Conservation (phyloP, 2,888 invertebrate genomes). For the Drosophila rellima region DNA sequence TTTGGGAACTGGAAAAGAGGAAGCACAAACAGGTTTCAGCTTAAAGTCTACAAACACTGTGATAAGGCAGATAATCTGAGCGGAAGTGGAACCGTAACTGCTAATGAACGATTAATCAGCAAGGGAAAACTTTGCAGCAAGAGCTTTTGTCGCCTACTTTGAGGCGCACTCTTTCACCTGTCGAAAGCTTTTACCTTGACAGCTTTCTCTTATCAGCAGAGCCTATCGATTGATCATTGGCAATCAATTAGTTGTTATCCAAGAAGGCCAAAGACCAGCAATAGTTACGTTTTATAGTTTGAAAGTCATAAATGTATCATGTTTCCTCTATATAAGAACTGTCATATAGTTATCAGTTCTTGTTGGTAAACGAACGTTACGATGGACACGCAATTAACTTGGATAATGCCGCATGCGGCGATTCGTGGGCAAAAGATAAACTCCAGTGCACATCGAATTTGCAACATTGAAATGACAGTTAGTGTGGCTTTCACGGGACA, state of each 20-base stretch:
- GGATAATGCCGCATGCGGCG: background rate
- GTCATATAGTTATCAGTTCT: background rate
- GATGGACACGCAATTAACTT: background rate
- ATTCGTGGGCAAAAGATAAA: constrained; percentile 40
- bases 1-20: constrained; percentile 11
- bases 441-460: constrained; percentile 46
- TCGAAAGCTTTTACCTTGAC: constrained; percentile 11
- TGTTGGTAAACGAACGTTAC: background rate
- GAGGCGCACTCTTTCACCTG: constrained; percentile 23
- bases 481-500: constrained; percentile 67
- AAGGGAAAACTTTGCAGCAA: constrained; percentile 8
- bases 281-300: constrained; percentile 17
- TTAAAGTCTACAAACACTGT: constrained; percentile 23
- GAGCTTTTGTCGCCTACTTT: constrained; percentile 37
- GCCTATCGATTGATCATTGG: constrained; percentile 40
- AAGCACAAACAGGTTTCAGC: constrained; percentile 13
- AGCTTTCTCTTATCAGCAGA: constrained; percentile 27
- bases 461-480: constrained; percentile 73
- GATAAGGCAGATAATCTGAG: background rate
- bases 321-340: background rate
- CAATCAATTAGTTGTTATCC: constrained; percentile 33
- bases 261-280: constrained; percentile 15
- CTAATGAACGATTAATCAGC: constrained; percentile 50
- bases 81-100: constrained; percentile 12
- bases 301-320: constrained; percentile 18